These are phyloP conservation scores for Nycticryphes semicollaris DNA, from an alignment of 2,113 vertebrate genomes.

Conservation along the genomic window DNA sequence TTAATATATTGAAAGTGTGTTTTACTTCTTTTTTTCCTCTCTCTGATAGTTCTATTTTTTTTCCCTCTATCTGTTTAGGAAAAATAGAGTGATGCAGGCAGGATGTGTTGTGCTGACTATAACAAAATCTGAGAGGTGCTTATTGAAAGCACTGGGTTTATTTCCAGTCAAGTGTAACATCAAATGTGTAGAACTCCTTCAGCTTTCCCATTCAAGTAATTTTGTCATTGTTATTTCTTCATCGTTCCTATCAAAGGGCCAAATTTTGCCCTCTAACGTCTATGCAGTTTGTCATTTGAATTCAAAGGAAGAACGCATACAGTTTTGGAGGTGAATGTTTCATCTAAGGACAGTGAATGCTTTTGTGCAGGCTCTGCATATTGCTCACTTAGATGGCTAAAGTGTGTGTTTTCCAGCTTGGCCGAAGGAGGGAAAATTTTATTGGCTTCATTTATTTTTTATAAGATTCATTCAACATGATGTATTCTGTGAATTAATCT, in stretches of 20 bases:
- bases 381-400: neutral
- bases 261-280: neutral
- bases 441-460: neutral
- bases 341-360: neutral
- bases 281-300: neutral
- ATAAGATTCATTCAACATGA: neutral
- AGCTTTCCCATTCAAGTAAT: slow-evolving; percentile 34
- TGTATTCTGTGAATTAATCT: neutral
- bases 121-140: neutral
- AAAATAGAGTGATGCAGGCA: neutral
- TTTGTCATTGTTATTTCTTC: slow-evolving; percentile 36
- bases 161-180: slow-evolving; percentile 34
- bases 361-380: neutral
- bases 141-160: neutral
- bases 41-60: neutral
- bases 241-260: neutral
- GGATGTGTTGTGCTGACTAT: neutral
- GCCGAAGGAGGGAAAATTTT: neutral
- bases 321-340: slow-evolving; percentile 10
- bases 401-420: neutral
- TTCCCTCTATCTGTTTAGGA: neutral
- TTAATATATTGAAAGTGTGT: neutral
- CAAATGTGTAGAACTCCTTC: neutral
- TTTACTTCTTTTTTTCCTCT: neutral
- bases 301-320: neutral